Evolutionary conservation across 2,888 invertebrate genomes (phyloP), one percentile per base, ranked within the genome.

Genomic region (Andrena bicolor): DNA sequence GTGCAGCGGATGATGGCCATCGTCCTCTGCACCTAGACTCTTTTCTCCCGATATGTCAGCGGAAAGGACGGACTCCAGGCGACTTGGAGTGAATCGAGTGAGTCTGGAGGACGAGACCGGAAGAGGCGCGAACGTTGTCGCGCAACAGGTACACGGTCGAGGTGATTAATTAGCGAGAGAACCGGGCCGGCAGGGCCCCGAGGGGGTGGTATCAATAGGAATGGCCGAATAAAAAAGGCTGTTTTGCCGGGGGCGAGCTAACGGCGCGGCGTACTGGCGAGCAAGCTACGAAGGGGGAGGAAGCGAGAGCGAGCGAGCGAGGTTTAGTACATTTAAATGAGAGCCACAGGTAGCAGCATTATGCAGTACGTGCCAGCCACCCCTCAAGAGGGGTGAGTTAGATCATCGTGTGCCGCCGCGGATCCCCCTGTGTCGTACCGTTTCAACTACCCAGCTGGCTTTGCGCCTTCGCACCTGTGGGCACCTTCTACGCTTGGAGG

Each of bases 341-440:
- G 91, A 93, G 92, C 92, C 90, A 93, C 92, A 92, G 92, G 92
- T 92, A 92, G 92, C 91, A 90, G 89, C 89, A 91, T 92, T 92
- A 91, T 91, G 90, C 91, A 88, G 91, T 91, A 91, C 91, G 92
- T 92, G 91, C 90, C 90, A 90, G 88, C 89, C 85, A 87, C 87
- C 90, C 88, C 88, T 88, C 86, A 87, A 86, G 84, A 90, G 90
- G 91, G 91, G 88, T 89, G 90, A 90, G 90, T 90, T 90, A 88
- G 90, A 91, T 90, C 84, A 91, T 91, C 88, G 88, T 87, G 86
- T 82, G 87, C 86, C 89, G 83, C 78, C 89, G 83, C 78, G 80
- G 78, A 85, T 84, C 85, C 76, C 83, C 77, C 71, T 84, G 87
- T 85, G 88, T 88, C 87, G 82, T 88, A 88, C 88, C 78, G 88